These are phyloP conservation scores for Caenorhabditis brenneri DNA, from an alignment of 1,140 invertebrate species.

Conservation along the genomic window DNA sequence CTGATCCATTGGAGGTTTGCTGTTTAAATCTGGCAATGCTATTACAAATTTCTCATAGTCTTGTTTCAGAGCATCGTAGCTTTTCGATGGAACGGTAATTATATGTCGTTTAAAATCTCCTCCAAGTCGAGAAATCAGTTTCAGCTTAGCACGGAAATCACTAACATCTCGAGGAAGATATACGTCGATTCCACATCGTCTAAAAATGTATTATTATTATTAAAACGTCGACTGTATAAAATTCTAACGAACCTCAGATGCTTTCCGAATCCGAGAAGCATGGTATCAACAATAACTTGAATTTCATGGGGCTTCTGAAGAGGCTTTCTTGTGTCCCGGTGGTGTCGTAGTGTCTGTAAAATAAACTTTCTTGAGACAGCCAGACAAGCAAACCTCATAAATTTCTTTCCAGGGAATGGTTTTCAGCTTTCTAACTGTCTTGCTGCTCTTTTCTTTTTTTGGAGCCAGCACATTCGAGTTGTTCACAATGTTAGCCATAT, in stretches of 20 bases:
- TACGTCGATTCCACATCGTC: neutral
- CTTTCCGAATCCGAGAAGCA: slow-evolving; percentile 29
- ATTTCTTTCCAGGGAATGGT: neutral
- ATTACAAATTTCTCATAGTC: neutral
- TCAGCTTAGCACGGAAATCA: neutral
- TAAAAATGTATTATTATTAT: neutral
- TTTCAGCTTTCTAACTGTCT: neutral
- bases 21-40: neutral
- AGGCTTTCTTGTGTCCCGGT: neutral
- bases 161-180: neutral
- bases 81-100: slow-evolving; percentile 21
- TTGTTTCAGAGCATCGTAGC: neutral
- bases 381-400: neutral
- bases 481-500: neutral
- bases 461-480: slow-evolving; percentile 13
- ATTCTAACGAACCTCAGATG: neutral
- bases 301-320: neutral
- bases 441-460: neutral
- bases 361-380: neutral
- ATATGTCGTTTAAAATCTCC: neutral
- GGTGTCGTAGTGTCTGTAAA: neutral
- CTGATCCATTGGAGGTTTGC: neutral
- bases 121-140: neutral
- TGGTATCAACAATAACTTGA: slow-evolving; percentile 9
- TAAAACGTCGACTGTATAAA: too few species aligned